phyloP scores from a whole-genome alignment of 2,888 invertebrate genomes.

The Serrognathus titanus region DNA sequence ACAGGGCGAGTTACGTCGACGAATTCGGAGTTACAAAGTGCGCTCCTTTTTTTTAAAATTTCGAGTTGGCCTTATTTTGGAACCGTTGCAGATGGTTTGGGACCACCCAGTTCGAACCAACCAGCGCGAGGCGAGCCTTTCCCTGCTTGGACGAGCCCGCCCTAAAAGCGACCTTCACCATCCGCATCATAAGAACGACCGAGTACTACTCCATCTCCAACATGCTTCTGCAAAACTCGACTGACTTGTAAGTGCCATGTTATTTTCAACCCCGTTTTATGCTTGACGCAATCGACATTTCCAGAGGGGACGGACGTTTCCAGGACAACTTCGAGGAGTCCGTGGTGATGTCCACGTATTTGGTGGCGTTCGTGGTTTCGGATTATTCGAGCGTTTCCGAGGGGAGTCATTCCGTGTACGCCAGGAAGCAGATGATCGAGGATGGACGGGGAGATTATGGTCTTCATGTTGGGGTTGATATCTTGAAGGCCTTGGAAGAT shows the following conservation, averaged over 20 bases:
- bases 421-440: constrained; percentile 31
- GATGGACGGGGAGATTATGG: constrained; percentile 45
- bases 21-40: constrained; percentile 10
- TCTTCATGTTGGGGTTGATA: constrained; percentile 46
- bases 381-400: constrained; percentile 33
- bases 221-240: constrained; percentile 54
- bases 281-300: not conserved
- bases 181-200: constrained; percentile 41
- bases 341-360: constrained; percentile 69
- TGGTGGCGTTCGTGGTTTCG: constrained; percentile 74
- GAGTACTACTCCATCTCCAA: constrained; percentile 15
- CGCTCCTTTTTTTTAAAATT: not conserved
- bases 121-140: constrained; percentile 57
- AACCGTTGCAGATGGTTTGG: constrained; percentile 16
- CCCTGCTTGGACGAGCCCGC: constrained; percentile 72
- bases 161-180: constrained; percentile 40
- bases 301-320: not conserved
- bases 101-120: constrained; percentile 30
- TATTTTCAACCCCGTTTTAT: not conserved
- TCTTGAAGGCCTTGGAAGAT: constrained; percentile 51
- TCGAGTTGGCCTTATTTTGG: not conserved
- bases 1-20: constrained; percentile 12
- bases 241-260: not conserved
- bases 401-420: constrained; percentile 32
- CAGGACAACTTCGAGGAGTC: constrained; percentile 7